phyloP scores from a whole-genome alignment of 1,140 invertebrate genomes.

The Scaptomyza montana region DNA sequence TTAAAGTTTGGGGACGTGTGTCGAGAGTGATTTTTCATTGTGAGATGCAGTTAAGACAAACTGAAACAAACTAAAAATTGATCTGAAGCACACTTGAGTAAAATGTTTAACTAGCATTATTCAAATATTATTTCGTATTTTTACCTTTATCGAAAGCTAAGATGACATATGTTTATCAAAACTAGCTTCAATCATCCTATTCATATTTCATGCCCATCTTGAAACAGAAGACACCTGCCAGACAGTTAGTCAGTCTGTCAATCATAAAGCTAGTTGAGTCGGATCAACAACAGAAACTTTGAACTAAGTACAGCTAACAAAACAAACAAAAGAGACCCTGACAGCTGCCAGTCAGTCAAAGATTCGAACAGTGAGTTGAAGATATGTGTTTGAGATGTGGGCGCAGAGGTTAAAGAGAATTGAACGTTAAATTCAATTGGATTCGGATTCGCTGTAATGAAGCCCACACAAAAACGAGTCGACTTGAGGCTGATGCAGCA shows the following conservation, averaged over 20 bases:
- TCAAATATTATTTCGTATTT: no score
- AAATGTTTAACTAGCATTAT: no score
- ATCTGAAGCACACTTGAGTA: no score
- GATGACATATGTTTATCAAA: background rate
- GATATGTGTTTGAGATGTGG: background rate
- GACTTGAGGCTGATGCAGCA: background rate
- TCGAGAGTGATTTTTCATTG: no score
- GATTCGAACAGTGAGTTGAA: background rate
- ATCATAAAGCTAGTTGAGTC: background rate
- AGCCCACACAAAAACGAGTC: conserved; percentile 14
- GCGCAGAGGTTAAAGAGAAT: conserved; percentile 10
- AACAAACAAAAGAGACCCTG: conserved; percentile 6
- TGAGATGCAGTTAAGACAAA: no score
- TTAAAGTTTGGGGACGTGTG: no score
- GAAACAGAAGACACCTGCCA: conserved; percentile 3
- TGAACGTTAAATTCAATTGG: conserved; percentile 39
- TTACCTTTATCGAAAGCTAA: no score
- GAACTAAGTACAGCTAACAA: background rate
- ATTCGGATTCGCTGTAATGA: conserved; percentile 22
- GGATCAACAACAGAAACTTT: background rate
- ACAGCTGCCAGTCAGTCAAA: conserved; percentile 15
- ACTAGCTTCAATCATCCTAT: background rate
- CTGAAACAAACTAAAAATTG: no score
- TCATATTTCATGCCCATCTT: background rate
- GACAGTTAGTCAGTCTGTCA: background rate